Conservation (phyloP, 2,113 vertebrate species). For the Coturnix japonica region DNA sequence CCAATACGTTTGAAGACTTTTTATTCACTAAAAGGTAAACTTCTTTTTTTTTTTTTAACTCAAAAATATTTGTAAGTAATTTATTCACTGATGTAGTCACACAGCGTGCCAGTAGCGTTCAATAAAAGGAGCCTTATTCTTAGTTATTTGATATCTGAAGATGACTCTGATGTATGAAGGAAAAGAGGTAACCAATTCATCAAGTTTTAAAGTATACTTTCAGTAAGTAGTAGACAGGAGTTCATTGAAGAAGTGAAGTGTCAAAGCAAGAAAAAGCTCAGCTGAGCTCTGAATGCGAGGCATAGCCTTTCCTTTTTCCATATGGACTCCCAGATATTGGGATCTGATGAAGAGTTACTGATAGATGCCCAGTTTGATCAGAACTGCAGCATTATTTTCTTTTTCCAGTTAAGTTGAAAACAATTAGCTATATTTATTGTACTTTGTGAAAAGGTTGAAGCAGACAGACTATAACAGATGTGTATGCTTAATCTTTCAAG, state of each 20-base stretch:
- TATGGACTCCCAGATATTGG: not conserved
- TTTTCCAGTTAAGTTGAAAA: not conserved
- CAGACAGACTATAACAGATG: not conserved
- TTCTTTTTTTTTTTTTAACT: not conserved
- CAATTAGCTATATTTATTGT: not conserved
- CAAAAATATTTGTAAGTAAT: not conserved
- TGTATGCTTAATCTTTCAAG: not conserved
- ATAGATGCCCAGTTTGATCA: not conserved
- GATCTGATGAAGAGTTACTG: not conserved
- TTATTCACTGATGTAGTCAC: not conserved
- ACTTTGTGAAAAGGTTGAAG: not conserved
- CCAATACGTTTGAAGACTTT: slow-evolving; percentile 95
- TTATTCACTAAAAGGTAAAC: slow-evolving; percentile 97
- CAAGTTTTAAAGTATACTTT: not conserved
- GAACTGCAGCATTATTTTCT: not conserved
- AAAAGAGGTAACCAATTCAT: not conserved
- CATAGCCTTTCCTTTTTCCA: not conserved
- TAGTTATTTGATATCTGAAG: not conserved
- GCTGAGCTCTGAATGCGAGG: not conserved
- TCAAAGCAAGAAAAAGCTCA: not conserved
- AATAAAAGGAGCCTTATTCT: not conserved
- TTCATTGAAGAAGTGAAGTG: not conserved
- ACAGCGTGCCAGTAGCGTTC: not conserved
- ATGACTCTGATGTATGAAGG: not conserved
- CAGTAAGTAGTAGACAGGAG: not conserved